These are phyloP conservation scores for Sturnus vulgaris DNA, from an alignment of 2,113 vertebrate genomes.

Conservation along the genomic window DNA sequence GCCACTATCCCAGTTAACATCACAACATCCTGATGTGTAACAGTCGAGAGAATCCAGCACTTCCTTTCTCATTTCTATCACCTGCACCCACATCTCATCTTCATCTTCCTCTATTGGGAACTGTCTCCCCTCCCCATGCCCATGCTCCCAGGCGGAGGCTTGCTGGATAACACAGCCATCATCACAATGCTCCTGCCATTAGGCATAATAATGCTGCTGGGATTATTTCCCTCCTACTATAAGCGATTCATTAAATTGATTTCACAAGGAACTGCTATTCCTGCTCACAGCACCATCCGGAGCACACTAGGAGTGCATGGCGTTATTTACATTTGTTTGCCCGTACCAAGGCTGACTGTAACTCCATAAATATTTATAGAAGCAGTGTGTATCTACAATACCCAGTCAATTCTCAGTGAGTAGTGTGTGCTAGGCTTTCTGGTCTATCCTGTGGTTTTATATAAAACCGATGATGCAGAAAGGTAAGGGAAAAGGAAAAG, in stretches of 20 bases:
- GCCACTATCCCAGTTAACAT: not conserved
- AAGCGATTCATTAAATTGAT: constrained; percentile 37
- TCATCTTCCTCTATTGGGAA: not conserved
- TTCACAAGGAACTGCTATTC: not conserved
- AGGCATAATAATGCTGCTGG: not conserved
- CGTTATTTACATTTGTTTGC: constrained; percentile 9
- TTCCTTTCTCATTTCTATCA: not conserved
- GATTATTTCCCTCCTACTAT: not conserved
- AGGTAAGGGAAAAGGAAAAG: not conserved
- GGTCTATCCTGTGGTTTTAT: not conserved
- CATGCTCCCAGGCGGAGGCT: not conserved
- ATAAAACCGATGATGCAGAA: not conserved
- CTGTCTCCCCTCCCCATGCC: not conserved
- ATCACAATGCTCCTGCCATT: not conserved
- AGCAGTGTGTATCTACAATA: not conserved
- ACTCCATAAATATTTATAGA: constrained; percentile 41
- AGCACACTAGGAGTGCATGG: not conserved
- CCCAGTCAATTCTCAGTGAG: not conserved
- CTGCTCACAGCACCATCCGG: not conserved
- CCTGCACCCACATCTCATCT: not conserved
- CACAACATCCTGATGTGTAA: not conserved
- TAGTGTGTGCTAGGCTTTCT: not conserved
- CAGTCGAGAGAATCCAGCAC: not conserved
- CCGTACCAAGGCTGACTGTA: not conserved
- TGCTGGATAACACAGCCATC: not conserved